Conservation (phyloP, 2,113 vertebrate genomes). For the Otolemur garnettii region DNA sequence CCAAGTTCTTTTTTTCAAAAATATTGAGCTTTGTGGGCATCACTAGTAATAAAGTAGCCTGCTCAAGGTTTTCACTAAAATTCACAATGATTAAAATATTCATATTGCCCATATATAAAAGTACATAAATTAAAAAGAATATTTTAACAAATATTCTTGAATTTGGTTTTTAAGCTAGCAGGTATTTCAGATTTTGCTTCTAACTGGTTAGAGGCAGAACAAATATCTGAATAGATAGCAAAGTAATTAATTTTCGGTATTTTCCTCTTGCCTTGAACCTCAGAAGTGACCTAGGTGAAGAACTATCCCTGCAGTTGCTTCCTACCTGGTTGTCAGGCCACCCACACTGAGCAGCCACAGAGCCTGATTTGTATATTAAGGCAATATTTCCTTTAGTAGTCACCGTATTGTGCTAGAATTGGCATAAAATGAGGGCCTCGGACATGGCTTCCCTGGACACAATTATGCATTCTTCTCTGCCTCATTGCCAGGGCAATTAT, state of each 20-base stretch:
- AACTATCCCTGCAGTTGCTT: background rate
- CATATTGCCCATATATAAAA: background rate
- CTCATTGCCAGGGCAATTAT: constrained; percentile 48
- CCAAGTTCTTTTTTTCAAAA: constrained; percentile 35
- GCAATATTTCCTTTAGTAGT: constrained; percentile 41
- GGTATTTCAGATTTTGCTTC: constrained; percentile 53
- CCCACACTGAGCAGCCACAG: constrained; percentile 42
- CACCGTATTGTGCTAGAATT: background rate
- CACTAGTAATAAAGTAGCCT: background rate
- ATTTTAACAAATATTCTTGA: background rate
- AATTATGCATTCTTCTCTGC: constrained; percentile 55
- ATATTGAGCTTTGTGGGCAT: background rate
- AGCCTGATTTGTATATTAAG: constrained; percentile 40
- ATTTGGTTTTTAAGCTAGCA: background rate
- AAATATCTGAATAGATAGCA: background rate
- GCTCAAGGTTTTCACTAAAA: constrained; percentile 40
- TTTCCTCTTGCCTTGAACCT: background rate
- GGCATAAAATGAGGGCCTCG: background rate
- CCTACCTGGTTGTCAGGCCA: constrained; percentile 35
- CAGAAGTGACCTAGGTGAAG: constrained; percentile 9
- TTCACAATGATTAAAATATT: constrained; percentile 9
- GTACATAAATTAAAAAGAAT: background rate
- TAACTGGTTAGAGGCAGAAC: background rate
- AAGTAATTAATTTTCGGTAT: constrained; percentile 50
- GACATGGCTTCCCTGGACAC: constrained; percentile 56